Percentiles rank a stretch among this genome's conserved stretches.
Evolutionary conservation across 2,888 invertebrate genomes (phyloP).

Genomic region (Lasioglossum marginatum): DNA sequence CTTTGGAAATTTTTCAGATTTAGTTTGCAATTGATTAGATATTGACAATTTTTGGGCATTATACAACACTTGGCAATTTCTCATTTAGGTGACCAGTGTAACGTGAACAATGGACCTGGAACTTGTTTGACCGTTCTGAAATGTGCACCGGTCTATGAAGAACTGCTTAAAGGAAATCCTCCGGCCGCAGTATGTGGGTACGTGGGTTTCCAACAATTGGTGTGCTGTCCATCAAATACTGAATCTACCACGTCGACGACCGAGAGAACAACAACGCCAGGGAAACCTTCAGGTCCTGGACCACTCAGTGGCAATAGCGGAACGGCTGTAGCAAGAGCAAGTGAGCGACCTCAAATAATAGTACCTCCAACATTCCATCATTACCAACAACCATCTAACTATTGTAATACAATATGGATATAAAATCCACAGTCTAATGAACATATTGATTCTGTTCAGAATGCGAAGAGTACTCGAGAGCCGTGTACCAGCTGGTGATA

Average conservation of each 20-base stretch:
- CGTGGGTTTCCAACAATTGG: constrained; percentile 65
- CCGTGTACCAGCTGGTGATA: constrained; percentile 67
- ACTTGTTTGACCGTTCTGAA: constrained; percentile 65
- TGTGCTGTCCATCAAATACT: constrained; percentile 76
- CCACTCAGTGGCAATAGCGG: not conserved
- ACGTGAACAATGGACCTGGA: constrained; percentile 55
- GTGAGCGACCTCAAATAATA: constrained; percentile 57
- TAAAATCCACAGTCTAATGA: not conserved
- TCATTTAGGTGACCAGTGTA: constrained; percentile 69
- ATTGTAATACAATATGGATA: not conserved
- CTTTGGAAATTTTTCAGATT: not conserved
- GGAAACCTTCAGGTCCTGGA: not conserved
- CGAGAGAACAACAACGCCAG: not conserved
- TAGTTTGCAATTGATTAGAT: not conserved
- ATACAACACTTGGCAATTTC: not conserved
- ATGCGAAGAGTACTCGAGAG: constrained; percentile 77
- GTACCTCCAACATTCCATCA: not conserved
- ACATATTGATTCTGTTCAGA: constrained; percentile 61
- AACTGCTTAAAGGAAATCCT: constrained; percentile 70
- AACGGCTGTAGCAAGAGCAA: constrained; percentile 63
- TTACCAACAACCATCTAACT: no score
- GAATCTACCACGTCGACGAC: not conserved
- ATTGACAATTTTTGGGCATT: not conserved
- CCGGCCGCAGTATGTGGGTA: constrained; percentile 72
- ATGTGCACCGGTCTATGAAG: constrained; percentile 70